Conservation (phyloP, 53 echinoderm and acorn worm species). For the Crossaster papposus region DNA sequence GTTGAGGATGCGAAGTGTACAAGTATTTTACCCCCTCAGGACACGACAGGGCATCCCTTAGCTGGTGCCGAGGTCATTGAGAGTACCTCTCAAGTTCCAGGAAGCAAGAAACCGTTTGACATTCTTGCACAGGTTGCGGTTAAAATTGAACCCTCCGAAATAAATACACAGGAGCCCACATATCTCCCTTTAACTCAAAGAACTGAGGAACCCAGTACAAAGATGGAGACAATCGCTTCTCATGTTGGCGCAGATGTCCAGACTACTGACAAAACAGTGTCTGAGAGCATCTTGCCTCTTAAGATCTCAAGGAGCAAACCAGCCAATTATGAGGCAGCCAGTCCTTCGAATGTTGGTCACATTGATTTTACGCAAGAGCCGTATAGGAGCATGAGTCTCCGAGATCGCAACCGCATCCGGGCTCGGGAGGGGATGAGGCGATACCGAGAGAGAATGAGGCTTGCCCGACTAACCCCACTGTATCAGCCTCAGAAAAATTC, state of each 20-base stretch:
- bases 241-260: not conserved
- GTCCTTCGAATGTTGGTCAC: not conserved
- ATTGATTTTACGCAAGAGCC: constrained; percentile 50
- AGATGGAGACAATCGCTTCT: not conserved
- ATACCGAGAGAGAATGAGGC: constrained; percentile 36
- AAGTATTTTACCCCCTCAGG: not conserved
- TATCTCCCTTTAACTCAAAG: not conserved
- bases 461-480: not conserved
- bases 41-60: not conserved
- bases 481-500: not conserved
- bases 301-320: not conserved
- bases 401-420: constrained; percentile 41
- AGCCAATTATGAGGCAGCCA: not conserved
- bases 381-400: constrained; percentile 48
- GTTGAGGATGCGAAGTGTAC: not conserved
- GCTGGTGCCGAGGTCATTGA: not conserved
- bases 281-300: not conserved
- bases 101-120: constrained; percentile 18
- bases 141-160: not conserved
- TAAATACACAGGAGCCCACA: not conserved
- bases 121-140: constrained; percentile 34
- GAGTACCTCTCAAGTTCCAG: not conserved
- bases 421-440: constrained; percentile 54
- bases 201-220: not conserved
- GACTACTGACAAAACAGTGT: not conserved